Evolutionary conservation across 1,140 invertebrate species (phyloP), one percentile per base, ranked within the genome.

Genomic region (Penaeus japonicus): DNA sequence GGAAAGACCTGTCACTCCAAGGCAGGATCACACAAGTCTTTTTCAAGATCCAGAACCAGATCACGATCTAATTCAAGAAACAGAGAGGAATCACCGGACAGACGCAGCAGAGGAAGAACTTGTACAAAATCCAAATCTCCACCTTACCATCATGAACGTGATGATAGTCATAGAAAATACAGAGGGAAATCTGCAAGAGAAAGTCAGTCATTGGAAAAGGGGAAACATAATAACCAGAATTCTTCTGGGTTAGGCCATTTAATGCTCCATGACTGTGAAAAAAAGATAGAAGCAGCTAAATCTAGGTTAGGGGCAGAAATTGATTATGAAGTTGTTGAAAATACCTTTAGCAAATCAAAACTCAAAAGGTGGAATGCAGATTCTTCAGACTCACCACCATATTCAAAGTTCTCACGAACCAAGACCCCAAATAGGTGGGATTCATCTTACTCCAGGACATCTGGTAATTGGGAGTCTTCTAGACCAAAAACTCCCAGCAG

Each of bases 401-500:
- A 47, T 47, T 47, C 47, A 27, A 73, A 85, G 27, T 54, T 55
- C 10, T 85, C 70, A 7, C 30, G 22, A 22, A 22, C 73, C n/a
- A 85, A 85, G 77, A 85, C 83, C 30, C 83, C 62, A 12, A 77
- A 30, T 57, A 70, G 47, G 15, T 77, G n/a, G 70, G 84, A 85
- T 20, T 53, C 83, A 12, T 77, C 65, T 55, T 2, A 30, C 18
- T 10, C 10, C 17, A 77, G 39, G 77, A 73, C 65, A 55, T 73
- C 84, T 12, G 57, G 55, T 62, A 79, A 35, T 47, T 39, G 53
- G 78, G 84, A 85, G 7, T 85, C 82, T 22, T 84, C 84, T 27
- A 65, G 24, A 27, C 84, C 70, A 15, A 85, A 77, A 77, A 85
- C 84, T 24, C 70, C 84, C 77, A 85, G 70, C 55, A 85, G 53